Base-by-base conservation (phyloP, 2,113 vertebrate species). In the Eleginops maclovinus region DNA sequence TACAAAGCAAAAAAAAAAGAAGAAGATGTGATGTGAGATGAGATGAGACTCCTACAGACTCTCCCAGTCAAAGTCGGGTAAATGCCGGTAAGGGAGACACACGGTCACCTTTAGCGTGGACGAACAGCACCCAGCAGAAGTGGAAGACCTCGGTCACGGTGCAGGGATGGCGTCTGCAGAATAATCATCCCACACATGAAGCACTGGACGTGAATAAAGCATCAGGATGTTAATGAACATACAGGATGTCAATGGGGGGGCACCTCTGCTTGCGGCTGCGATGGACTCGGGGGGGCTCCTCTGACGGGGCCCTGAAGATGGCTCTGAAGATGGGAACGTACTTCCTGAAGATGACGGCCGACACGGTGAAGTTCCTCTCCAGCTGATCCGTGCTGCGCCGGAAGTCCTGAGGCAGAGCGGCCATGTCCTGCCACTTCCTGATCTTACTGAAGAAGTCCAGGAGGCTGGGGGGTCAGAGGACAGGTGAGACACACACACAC, bases 351-450 rank as follows among this genome's bases (percentile, higher is more conserved):
- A 99, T 96, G 49, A 99, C 97, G 21, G 98, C 95, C 21, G 97
- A 96, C 72, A 99, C 96, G 0, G 97, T 98, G 13, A 99, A 99
- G 85, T 98, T 97, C 36, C 98, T 96, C 92, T 99, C 98, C 55
- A 99, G 88, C 79, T 95, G 96, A 77, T 96, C 93, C 0, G 97
- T 99, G 79, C 95, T 93, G 68, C 96, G 95, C 81, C 97, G 90
- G 93, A 99, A 99, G 14, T 97, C 96, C 59, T 92, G 89, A 0
- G 96, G 94, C 24, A 99, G 92, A 75, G 93, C 92, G 77, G 97
- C 95, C 98, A 99, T 99, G 77, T 98, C 97, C 92, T 97, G 96
- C 98, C 98, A 99, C 68, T 99, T 99, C 91, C 96, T 97, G 96
- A 99, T 97, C 94, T 99, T 99, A 89, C 92, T 98, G 77, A 99